Evolutionary conservation across 2,113 vertebrate genomes (phyloP), one percentile per base, ranked within the genome.

Genomic region (Tragelaphus scriptus): DNA sequence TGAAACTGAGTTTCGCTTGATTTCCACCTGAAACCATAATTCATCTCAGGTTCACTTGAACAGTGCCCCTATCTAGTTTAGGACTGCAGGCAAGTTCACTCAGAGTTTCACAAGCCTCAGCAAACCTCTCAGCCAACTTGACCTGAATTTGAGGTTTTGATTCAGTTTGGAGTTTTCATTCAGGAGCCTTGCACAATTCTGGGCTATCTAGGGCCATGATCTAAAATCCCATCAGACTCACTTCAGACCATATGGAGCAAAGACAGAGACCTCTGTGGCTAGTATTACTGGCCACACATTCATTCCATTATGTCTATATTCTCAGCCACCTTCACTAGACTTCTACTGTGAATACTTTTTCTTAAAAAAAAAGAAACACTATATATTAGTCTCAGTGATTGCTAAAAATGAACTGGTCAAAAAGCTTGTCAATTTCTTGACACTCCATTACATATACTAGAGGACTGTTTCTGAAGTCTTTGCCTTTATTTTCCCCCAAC

Each of bases 341-440:
- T 12, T 91, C 85, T 85, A 93, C 59, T 96, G 94, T 98, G 96
- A 98, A 98, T 59, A 87, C 86, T 82, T 79, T 71, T 55, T 89
- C 63, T 44, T 17, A 23, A n/a, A 82, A 82, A 82, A 84, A 56
- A 85, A 82, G n/a, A 30, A 87, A 85, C 81, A 96, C 96, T 95
- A 96, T 94, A 94, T 98, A 96, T 92, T 97, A 97, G 88, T 97
- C 95, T 95, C 79, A 84, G 81, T 97, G 95, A 96, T 96, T 98
- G 97, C 94, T 98, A 96, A 96, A 98, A 98, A 98, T 98, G 95
- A 98, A 98, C 96, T 97, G 87, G 97, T 92, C 97, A 97, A 92
- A 92, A 97, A 98, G 51, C 56, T 89, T 98, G 98, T 98, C 98
- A 97, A 85, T 99, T 98, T 98, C 98, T 98, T 98, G 97, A 98